Base-by-base conservation (phyloP, 2,797 vertebrate species). In the Sitta carolinensis region DNA sequence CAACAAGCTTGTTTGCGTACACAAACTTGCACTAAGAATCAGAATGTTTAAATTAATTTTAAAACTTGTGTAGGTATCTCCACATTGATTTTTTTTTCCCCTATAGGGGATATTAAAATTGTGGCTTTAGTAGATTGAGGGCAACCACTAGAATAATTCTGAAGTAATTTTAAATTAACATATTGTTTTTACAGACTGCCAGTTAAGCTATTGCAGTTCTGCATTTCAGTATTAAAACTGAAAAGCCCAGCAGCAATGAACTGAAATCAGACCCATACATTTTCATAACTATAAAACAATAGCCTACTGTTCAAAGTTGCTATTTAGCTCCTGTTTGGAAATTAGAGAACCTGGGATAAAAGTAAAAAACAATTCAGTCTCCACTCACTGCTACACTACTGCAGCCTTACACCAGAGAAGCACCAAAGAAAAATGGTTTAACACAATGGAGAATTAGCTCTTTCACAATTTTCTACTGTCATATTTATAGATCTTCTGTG, bases 401-500 rank as follows among this genome's bases (percentile, higher is more conserved):
- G 54, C 72, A 91, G 88, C 32, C 76, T 90, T 80, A 85, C 30
- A 68, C n/a, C 36, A 82, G 62, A 84, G 50, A 72, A 82, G 77
- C 48, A 82, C 67, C 66, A 82, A 82, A 76, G 76, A 89, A 84
- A 93, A 88, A 79, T 52, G 82, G 76, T 54, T 89, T 76, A 92
- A n/a, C 85, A 81, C 85, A 88, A 77, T 32, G 73, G 67, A 93
- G 59, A 93, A 94, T 92, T 67, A 94, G 55, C 59, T 90, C 66
- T 88, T 79, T 80, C 55, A 74, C 52, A 79, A 67, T 90, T 89
- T 94, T 79, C 57, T 91, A 47, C 48, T 93, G 73, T 69, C 88
- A 57, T 69, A 90, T 93, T 95, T 95, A 82, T 59, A 73, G 80
- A 94, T 88, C 69, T 90, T 91, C 88, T 91, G 66, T 91, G 94